phyloP scores from a whole-genome alignment of 2,888 invertebrate species.

The Arctia plantaginis region DNA sequence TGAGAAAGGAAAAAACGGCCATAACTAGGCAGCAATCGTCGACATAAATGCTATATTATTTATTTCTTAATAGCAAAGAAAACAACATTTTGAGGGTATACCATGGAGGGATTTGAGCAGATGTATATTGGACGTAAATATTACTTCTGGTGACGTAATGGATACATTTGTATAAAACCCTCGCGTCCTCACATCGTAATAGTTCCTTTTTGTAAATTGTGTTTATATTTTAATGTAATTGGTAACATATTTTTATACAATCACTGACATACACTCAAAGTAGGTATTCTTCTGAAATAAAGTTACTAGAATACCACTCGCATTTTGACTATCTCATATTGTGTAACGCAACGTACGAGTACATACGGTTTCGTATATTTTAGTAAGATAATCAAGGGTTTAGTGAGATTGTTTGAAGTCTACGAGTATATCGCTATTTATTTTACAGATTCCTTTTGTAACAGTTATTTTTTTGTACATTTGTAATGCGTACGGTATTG shows the following conservation, averaged over 20 bases:
- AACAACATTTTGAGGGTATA: slow-evolving; percentile 56
- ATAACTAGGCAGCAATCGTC: slow-evolving; percentile 59
- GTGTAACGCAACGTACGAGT: too few relatives aligned
- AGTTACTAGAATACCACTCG: neutral
- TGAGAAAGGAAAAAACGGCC: slow-evolving; percentile 58
- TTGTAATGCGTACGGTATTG: too few relatives aligned
- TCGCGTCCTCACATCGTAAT: slow-evolving; percentile 7
- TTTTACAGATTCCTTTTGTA: too few relatives aligned
- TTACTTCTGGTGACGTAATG: slow-evolving; percentile 37
- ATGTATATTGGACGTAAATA: slow-evolving; percentile 37
- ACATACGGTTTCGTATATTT: too few relatives aligned
- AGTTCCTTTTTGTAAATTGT: neutral
- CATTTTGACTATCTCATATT: neutral
- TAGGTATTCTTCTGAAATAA: too few relatives aligned
- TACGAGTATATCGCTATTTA: too few relatives aligned
- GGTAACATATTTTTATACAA: neutral
- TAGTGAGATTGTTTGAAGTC: too few relatives aligned
- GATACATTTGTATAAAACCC: slow-evolving; percentile 33
- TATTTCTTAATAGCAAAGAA: slow-evolving; percentile 70
- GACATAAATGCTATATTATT: slow-evolving; percentile 65
- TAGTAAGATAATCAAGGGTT: too few relatives aligned
- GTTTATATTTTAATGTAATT: neutral
- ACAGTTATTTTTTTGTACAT: too few relatives aligned
- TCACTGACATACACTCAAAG: neutral
- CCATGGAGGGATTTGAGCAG: slow-evolving; percentile 44